phyloP scores from a whole-genome alignment of 2,113 vertebrate species.

The Chionis minor region DNA sequence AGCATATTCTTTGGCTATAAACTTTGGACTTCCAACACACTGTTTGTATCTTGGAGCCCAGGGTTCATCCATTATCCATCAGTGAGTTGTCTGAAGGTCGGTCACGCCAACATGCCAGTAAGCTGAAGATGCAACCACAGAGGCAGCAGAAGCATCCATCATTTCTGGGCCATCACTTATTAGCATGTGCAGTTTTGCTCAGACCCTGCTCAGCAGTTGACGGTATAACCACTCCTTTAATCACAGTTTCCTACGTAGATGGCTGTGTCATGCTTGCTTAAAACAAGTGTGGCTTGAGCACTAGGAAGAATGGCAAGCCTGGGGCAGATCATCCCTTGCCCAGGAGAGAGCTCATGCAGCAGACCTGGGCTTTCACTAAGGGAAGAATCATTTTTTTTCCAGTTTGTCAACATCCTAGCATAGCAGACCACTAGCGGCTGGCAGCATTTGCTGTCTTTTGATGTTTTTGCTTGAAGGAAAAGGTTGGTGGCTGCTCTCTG shows the following conservation, averaged over 20 bases:
- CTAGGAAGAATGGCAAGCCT: not conserved
- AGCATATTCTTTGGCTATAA: constrained; percentile 1
- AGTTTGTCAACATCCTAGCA: not conserved
- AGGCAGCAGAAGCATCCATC: not conserved
- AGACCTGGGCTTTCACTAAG: not conserved
- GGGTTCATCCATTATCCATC: not conserved
- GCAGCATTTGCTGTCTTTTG: not conserved
- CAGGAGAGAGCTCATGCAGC: not conserved
- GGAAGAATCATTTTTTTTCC: not conserved
- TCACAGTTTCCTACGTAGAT: not conserved
- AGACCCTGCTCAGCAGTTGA: not conserved
- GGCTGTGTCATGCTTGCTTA: not conserved
- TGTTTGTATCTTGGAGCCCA: constrained; percentile 16
- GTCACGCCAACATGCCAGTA: not conserved
- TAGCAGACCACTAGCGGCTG: not conserved
- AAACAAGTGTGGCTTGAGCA: not conserved
- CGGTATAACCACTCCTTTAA: not conserved
- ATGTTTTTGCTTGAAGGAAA: not conserved
- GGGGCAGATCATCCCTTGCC: not conserved
- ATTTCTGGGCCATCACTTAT: not conserved
- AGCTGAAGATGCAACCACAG: constrained; percentile 14
- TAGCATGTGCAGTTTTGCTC: not conserved
- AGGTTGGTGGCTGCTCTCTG: accelerated
- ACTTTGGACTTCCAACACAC: not conserved
- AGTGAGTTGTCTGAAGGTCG: not conserved